Percentiles rank a stretch among this genome's conserved stretches.
Conservation (phyloP, 2,888 invertebrate species). For the Thereva unica region DNA sequence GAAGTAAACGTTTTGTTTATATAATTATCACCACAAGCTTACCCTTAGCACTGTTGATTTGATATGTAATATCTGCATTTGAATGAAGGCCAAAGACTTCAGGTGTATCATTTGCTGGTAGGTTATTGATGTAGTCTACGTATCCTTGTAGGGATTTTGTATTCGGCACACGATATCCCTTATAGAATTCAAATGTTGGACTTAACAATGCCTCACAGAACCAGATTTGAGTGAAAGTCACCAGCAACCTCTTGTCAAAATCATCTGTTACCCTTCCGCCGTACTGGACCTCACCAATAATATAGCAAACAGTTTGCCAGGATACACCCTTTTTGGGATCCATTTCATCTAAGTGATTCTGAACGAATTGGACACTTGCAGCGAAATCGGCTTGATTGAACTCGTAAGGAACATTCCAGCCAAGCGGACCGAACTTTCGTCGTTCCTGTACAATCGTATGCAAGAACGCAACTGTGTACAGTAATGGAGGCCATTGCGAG, state of each 20-base stretch:
- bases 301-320: constrained; percentile 96
- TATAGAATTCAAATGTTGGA: constrained; percentile 90
- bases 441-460: constrained; percentile 95
- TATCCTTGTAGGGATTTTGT: constrained; percentile 80
- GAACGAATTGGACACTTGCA: constrained; percentile 93
- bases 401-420: constrained; percentile 97
- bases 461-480: constrained; percentile 92
- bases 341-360: constrained; percentile 95
- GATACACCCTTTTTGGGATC: constrained; percentile 96
- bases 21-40: constrained; percentile 39
- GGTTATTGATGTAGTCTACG: constrained; percentile 81
- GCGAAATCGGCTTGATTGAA: constrained; percentile 94
- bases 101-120: constrained; percentile 86
- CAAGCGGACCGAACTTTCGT: constrained; percentile 92
- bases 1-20: too few species aligned
- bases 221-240: constrained; percentile 94
- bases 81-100: constrained; percentile 96
- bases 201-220: constrained; percentile 88
- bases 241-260: constrained; percentile 90
- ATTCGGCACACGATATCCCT: constrained; percentile 88
- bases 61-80: constrained; percentile 97
- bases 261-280: constrained; percentile 96
- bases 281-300: constrained; percentile 90
- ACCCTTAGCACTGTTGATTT: constrained; percentile 93
- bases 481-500: constrained; percentile 89